Evolutionary conservation across 2,113 vertebrate genomes (phyloP), one percentile per base, ranked within the genome.

Genomic region (Athene noctua): DNA sequence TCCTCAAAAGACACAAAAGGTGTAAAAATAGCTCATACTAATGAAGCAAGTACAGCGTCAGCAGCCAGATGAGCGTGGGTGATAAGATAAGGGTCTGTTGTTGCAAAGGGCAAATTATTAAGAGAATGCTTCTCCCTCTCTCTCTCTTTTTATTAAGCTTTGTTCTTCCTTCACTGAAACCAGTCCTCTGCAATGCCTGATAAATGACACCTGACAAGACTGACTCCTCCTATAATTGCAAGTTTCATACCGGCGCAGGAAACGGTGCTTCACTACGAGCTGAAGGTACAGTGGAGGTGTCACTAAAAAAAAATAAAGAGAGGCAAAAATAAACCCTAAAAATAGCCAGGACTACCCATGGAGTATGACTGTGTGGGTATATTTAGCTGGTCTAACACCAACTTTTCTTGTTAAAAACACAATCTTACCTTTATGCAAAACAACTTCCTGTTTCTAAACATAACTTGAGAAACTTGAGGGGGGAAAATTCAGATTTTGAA

Each of bases 1-100:
- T 99, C 98, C 99, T 99, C 98, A 99, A 99, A 99, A 99, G 98
- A 99, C 97, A 99, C 98, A 99, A 99, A 98, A 99, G 98, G 97
- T 96, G 95, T 98, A 99, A 98, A 99, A 99, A 99, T 99, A 99
- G 98, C 95, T 97, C 38, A 2, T 97, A 95, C 83, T 97, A 97
- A 98, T 98, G 97, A 98, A 98, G 98, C 98, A 98, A 98, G 98
- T 98, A 97, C 88, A 98, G 98, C 98, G 98, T 98, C 97, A 98
- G 96, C 98, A 98, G 97, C 98, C 98, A 98, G 98, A 98, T 98
- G 98, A 98, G 97, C 92, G 99, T 99, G 98, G 99, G 99, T 97
- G 98, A 98, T 98, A 98, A 98, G 97, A 98, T 98, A 98, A 98
- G 97, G 97, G 93, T 97, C 94, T 95, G 87, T 38, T 97, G 93